Evolutionary conservation across 2,113 vertebrate genomes (phyloP).

Genomic region (Neodontobutis hainanensis): DNA sequence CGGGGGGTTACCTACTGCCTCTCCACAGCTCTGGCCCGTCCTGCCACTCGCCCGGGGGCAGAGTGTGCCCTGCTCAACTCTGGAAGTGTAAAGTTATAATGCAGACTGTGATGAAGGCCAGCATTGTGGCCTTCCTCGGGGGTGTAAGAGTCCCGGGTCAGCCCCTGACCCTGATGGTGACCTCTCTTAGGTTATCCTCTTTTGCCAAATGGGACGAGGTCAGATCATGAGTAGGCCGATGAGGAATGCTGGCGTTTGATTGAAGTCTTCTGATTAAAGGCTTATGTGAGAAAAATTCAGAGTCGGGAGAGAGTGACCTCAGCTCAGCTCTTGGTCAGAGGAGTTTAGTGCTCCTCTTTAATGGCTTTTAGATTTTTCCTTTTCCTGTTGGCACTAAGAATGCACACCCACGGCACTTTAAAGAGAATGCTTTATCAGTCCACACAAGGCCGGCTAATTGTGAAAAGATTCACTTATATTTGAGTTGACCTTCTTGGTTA

Average conservation of each 20-base stretch:
- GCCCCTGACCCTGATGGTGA: conserved; percentile 45
- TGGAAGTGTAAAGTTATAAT: conserved; percentile 61
- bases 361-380: conserved; percentile 37
- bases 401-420: conserved; percentile 14
- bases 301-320: conserved; percentile 34
- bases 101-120: conserved; percentile 55
- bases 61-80: conserved; percentile 29
- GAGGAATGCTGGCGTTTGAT: conserved; percentile 58
- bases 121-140: conserved; percentile 62
- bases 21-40: conserved; percentile 18
- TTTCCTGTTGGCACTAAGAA: conserved; percentile 48
- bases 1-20: conserved; percentile 51
- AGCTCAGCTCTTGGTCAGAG: conserved; percentile 34
- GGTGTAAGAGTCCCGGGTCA: conserved; percentile 45
- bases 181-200: conserved; percentile 48
- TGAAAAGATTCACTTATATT: neutral
- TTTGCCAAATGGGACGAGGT: conserved; percentile 40
- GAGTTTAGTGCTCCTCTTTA: conserved; percentile 38
- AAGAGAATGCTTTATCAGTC: conserved; percentile 5
- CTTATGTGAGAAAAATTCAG: conserved; percentile 36
- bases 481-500: neutral
- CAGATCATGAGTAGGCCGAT: conserved; percentile 54
- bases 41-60: conserved; percentile 39
- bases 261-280: conserved; percentile 59
- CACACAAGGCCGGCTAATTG: neutral